Evolutionary conservation across 2,888 invertebrate species (phyloP), one percentile per base, ranked within the genome.

Genomic region (Trichogramma dendrolimi): DNA sequence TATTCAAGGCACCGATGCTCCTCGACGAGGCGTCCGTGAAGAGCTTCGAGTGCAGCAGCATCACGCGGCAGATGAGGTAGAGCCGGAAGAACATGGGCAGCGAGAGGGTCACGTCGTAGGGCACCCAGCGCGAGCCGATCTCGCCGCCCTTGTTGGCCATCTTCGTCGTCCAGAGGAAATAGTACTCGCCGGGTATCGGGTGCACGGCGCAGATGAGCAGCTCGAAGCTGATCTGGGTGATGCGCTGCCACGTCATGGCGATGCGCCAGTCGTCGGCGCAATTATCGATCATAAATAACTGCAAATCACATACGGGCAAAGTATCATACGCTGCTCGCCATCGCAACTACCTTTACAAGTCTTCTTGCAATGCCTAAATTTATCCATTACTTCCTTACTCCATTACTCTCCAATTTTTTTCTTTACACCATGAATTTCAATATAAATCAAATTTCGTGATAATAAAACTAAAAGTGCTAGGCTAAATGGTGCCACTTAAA

Each of bases 241-340:
- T 92, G 81, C 98, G 87, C 82, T 96, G 95, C 91, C 94, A 95
- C 72, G 97, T 98, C 92, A 99, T 96, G 75, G 98, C 98, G 83
- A 99, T 99, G 79, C 98, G 87, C 99, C 99, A 99, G 85, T 99
- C 99, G 81, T 99, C 99, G 70, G 98, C 96, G 84, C 97, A 97
- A 86, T 99, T 99, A 87, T 99, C 98, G 84, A 98, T 96, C 92
- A 98, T 97, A 86, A 98, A 99, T 83, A 99, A 88, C 97, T 99
- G 87, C 51, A 86, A 67, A 38, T 50, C 1, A 14, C n/a, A 27
- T 27, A 2, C 1, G 27, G 27, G 27, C 27, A 27, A 27, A 27
- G 27, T 27, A 27, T 27, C 27, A 27, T 27, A 27, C 27, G 27
- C 27, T 27, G 27, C 27, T 27, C 27, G 27, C 1, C 27, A 27